Conservation (phyloP, 2,797 vertebrate genomes). For the Enteromius thamalakanensis region DNA sequence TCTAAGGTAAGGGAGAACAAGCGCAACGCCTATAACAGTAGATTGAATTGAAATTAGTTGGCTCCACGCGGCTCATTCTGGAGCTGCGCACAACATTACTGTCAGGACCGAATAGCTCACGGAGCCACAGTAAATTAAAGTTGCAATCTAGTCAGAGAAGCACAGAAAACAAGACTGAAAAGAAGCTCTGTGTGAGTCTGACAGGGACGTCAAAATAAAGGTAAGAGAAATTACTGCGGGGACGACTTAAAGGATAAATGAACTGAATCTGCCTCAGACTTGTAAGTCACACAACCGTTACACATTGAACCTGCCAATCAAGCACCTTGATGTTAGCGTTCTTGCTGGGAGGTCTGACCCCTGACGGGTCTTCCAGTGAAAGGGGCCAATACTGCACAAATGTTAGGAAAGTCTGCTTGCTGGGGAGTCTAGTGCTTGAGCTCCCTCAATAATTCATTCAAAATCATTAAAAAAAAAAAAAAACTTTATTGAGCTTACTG, state of each 20-base stretch:
- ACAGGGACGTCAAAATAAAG: conserved; percentile 18
- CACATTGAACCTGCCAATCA: conserved; percentile 41
- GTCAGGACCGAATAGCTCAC: conserved; percentile 38
- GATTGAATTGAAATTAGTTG: conserved; percentile 48
- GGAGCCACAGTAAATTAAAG: conserved; percentile 34
- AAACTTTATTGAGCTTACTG: conserved; percentile 47
- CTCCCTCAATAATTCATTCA: conserved; percentile 52
- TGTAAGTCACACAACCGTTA: conserved; percentile 1
- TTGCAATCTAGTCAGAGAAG: conserved; percentile 20
- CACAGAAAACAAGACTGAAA: conserved; percentile 27
- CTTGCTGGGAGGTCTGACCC: conserved; percentile 21
- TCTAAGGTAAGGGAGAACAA: conserved; percentile 31
- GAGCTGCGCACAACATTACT: conserved; percentile 34
- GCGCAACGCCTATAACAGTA: conserved; percentile 29
- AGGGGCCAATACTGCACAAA: background rate
- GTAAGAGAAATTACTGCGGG: background rate
- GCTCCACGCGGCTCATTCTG: conserved; percentile 22
- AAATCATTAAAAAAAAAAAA: conserved; percentile 34
- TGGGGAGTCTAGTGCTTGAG: background rate
- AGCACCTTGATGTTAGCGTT: background rate
- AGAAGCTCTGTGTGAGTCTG: background rate
- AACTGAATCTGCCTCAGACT: conserved; percentile 4
- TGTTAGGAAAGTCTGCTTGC: conserved; percentile 17
- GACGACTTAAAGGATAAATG: conserved; percentile 22
- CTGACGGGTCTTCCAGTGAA: background rate